Percentiles rank a stretch among this genome's conserved stretches.
Evolutionary conservation across 2,888 invertebrate genomes (phyloP).

Genomic region (Amaurobius ferox): DNA sequence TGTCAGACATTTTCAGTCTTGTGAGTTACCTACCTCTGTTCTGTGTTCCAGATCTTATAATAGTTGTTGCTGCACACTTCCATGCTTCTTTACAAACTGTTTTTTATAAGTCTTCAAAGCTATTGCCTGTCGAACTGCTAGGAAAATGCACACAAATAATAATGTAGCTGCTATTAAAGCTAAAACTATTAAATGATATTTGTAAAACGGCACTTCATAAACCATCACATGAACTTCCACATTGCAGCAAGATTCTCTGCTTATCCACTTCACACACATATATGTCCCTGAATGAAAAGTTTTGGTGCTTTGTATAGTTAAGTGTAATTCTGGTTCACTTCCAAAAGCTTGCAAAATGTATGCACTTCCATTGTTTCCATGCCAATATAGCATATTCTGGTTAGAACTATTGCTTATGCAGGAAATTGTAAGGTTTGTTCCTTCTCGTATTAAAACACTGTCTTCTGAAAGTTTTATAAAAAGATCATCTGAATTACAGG

Average conservation of each 20-base stretch:
- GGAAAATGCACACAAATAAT: constrained; percentile 29
- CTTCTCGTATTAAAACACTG: neutral
- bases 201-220: constrained; percentile 45
- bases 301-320: constrained; percentile 15
- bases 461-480: neutral
- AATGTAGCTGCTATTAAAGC: constrained; percentile 20
- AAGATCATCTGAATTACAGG: neutral
- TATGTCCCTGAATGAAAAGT: constrained; percentile 35
- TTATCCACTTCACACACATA: constrained; percentile 19
- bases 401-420: neutral
- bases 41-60: too few relatives aligned
- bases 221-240: constrained; percentile 20
- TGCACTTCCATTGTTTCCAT: constrained; percentile 26
- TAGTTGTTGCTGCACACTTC: neutral
- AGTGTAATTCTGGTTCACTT: neutral
- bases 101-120: constrained; percentile 35
- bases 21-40: too few relatives aligned
- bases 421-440: constrained; percentile 16
- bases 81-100: neutral
- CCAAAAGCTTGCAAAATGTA: constrained; percentile 7
- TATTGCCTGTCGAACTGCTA: constrained; percentile 15
- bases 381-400: constrained; percentile 12
- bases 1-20: too few relatives aligned
- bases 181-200: constrained; percentile 43
- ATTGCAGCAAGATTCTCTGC: constrained; percentile 28